Conservation (phyloP, 1,140 invertebrate species). For the Calliphora vicina region DNA sequence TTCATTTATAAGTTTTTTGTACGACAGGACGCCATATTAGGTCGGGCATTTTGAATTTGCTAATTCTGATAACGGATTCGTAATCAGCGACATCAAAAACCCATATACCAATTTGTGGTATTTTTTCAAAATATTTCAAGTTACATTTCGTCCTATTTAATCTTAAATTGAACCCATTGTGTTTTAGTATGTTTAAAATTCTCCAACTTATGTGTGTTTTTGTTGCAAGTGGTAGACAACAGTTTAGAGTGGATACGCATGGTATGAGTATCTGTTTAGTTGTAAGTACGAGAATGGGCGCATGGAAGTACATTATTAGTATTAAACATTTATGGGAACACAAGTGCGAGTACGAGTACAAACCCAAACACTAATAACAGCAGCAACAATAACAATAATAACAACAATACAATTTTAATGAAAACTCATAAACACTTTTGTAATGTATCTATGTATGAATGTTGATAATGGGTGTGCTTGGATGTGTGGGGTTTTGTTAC, state of each 20-base stretch:
- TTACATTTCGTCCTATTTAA: too few species aligned
- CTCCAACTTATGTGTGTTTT: background rate
- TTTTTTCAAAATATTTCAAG: too few species aligned
- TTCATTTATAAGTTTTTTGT: too few species aligned
- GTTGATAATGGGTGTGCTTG: too few species aligned
- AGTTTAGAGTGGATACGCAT: background rate
- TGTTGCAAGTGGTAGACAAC: background rate
- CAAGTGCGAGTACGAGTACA: background rate
- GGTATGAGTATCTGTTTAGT: background rate
- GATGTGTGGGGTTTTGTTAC: too few species aligned
- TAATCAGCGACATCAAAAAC: too few species aligned
- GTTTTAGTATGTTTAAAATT: background rate
- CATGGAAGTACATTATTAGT: background rate
- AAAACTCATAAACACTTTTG: conserved; percentile 17
- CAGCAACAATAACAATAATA: background rate
- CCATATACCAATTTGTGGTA: too few species aligned
- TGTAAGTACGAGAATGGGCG: background rate
- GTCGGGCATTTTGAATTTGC: too few species aligned
- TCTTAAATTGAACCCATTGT: background rate
- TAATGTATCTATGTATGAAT: background rate
- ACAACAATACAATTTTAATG: conserved; percentile 5
- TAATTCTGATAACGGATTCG: too few species aligned
- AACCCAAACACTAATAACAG: background rate
- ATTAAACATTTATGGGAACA: background rate
- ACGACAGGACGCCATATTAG: too few species aligned